These are phyloP conservation scores for Sinopyrophorus schimmeli DNA, from an alignment of 2,888 invertebrate species.

Conservation along the genomic window DNA sequence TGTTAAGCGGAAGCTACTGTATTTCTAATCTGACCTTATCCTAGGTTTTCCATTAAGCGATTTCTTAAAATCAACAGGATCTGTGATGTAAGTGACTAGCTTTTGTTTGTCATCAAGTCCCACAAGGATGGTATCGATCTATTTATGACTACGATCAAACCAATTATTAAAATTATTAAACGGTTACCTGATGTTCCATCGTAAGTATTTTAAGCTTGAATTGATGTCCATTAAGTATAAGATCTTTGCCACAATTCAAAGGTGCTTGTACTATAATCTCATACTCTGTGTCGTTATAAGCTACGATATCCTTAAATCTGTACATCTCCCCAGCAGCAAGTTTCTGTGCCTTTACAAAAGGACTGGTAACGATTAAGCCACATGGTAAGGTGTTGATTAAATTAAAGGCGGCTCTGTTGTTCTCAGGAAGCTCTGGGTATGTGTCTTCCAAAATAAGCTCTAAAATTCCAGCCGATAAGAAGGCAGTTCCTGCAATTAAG, in stretches of 20 bases:
- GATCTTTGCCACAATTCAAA: slow-evolving; percentile 45
- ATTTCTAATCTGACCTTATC: slow-evolving; percentile 58
- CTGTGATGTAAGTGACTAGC: slow-evolving; percentile 59
- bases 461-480: slow-evolving; percentile 58
- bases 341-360: slow-evolving; percentile 43
- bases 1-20: no score
- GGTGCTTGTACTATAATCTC: slow-evolving; percentile 46
- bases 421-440: slow-evolving; percentile 53
- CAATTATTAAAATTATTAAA: not conserved
- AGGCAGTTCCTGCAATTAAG: slow-evolving; percentile 54
- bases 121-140: slow-evolving; percentile 54
- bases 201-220: slow-evolving; percentile 26
- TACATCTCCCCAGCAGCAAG: slow-evolving; percentile 46
- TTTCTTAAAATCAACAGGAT: slow-evolving; percentile 62
- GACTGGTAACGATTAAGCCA: slow-evolving; percentile 53
- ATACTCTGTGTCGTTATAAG: slow-evolving; percentile 47
- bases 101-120: slow-evolving; percentile 53
- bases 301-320: slow-evolving; percentile 48
- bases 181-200: slow-evolving; percentile 31
- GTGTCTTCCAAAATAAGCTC: slow-evolving; percentile 60
- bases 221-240: slow-evolving; percentile 20
- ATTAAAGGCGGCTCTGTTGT: slow-evolving; percentile 59
- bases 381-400: slow-evolving; percentile 69
- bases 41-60: slow-evolving; percentile 66
- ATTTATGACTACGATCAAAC: slow-evolving; percentile 1